phyloP scores from a whole-genome alignment of 2,888 invertebrate species.

The Oscheius sp. region DNA sequence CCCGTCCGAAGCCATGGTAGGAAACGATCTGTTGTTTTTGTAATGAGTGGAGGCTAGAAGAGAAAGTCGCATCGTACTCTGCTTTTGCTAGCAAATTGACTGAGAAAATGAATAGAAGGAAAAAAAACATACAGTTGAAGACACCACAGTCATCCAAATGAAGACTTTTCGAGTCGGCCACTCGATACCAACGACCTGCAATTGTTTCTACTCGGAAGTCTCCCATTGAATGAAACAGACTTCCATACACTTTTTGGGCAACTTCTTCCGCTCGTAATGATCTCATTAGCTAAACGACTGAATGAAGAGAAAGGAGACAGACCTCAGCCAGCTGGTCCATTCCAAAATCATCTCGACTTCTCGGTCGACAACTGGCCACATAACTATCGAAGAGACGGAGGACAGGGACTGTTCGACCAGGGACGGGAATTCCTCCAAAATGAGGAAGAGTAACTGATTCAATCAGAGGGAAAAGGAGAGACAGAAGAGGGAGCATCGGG shows the following conservation, averaged over 20 bases:
- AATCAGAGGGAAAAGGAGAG: background rate
- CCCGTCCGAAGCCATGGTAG: conserved; percentile 58
- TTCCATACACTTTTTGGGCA: conserved; percentile 61
- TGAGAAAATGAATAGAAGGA: conserved; percentile 45
- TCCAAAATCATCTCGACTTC: conserved; percentile 44
- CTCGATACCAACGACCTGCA: conserved; percentile 67
- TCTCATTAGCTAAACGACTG: conserved; percentile 57
- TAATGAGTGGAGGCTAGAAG: conserved; percentile 52
- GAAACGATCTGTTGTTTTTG: conserved; percentile 42
- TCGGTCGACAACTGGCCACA: conserved; percentile 55
- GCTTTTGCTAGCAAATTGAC: conserved; percentile 51
- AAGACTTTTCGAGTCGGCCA: conserved; percentile 65
- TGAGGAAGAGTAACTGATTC: background rate
- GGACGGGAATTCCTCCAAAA: conserved; percentile 54
- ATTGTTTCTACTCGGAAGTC: conserved; percentile 64
- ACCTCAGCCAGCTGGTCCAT: conserved; percentile 60
- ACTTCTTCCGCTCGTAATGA: conserved; percentile 65
- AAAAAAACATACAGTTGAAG: conserved; percentile 60
- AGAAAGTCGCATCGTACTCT: conserved; percentile 60
- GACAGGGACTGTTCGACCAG: conserved; percentile 61
- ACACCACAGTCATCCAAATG: conserved; percentile 65
- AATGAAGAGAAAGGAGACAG: background rate
- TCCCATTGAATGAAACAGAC: conserved; percentile 63
- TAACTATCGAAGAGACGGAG: conserved; percentile 63
- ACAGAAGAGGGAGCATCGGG: conserved; percentile 7